These are phyloP conservation scores for Gorsachius magnificus DNA, from an alignment of 2,797 vertebrate species.

Conservation along the genomic window DNA sequence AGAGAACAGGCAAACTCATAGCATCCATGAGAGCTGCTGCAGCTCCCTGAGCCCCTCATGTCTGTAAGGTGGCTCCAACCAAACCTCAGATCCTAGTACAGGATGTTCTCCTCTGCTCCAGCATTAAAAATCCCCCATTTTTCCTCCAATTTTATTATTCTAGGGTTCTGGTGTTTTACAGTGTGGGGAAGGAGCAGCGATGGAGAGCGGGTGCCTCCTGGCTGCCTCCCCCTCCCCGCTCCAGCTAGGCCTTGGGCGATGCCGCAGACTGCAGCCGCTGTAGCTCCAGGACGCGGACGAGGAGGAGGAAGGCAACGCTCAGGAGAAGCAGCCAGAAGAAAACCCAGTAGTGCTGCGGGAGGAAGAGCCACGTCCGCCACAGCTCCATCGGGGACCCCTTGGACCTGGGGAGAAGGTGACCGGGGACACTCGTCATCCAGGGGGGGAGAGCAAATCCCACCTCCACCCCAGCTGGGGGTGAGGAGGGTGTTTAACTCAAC, in stretches of 20 bases:
- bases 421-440: accelerated
- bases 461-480: not conserved
- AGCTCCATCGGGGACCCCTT: not conserved
- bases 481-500: not conserved
- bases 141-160: conserved; percentile 45
- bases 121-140: not conserved
- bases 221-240: accelerated
- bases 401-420: conserved; percentile 33
- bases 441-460: not conserved
- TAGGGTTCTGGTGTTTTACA: not conserved
- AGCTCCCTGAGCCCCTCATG: not conserved
- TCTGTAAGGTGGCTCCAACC: no score
- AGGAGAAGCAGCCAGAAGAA: conserved; percentile 66
- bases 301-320: conserved; percentile 51
- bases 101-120: not conserved
- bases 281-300: conserved; percentile 41
- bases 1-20: not conserved
- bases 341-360: conserved; percentile 49
- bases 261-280: conserved; percentile 30
- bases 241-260: not conserved
- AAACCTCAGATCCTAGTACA: not conserved
- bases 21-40: not conserved
- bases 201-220: not conserved
- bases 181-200: not conserved
- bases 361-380: conserved; percentile 41